Evolutionary conservation across 2,797 vertebrate genomes (phyloP).

Genomic region (Rhinella marina): DNA sequence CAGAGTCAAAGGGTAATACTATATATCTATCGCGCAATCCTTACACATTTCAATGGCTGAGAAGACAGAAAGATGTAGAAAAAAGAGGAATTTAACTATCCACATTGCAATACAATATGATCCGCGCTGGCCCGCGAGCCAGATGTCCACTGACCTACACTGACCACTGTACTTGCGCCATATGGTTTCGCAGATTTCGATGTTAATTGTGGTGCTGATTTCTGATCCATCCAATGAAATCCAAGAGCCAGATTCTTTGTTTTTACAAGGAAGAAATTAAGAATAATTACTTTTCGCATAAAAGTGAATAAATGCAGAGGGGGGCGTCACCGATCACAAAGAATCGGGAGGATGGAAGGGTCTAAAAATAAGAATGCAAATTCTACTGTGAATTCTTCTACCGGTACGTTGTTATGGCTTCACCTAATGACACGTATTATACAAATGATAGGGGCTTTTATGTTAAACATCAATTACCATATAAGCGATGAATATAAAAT

Average conservation of each 20-base stretch:
- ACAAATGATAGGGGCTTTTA: slow-evolving; percentile 57
- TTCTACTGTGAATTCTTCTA: background rate
- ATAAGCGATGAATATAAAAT: slow-evolving; percentile 53
- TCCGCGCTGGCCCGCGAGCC: background rate
- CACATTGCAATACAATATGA: slow-evolving; percentile 8
- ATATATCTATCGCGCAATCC: slow-evolving; percentile 27
- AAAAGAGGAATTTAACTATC: slow-evolving; percentile 13
- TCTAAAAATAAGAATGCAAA: slow-evolving; percentile 27
- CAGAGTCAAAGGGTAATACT: slow-evolving; percentile 39
- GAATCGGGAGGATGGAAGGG: background rate
- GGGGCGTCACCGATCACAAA: too few relatives aligned
- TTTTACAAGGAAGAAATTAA: slow-evolving; percentile 39
- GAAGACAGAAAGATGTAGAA: slow-evolving; percentile 18
- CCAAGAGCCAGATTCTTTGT: slow-evolving; percentile 7
- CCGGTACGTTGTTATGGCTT: slow-evolving; percentile 27
- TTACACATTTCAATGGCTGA: slow-evolving; percentile 1
- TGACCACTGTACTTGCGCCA: slow-evolving; percentile 15
- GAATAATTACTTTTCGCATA: slow-evolving; percentile 42
- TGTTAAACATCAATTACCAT: slow-evolving; percentile 63
- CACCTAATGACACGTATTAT: slow-evolving; percentile 55
- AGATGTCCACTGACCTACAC: background rate
- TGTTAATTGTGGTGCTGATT: slow-evolving; percentile 40
- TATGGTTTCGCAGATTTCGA: slow-evolving; percentile 54
- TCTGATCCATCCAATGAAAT: slow-evolving; percentile 19
- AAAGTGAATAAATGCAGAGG: slow-evolving; percentile 21